Evolutionary conservation across 2,797 vertebrate species (phyloP), one percentile per base, ranked within the genome.

Genomic region (Macropodus opercularis): DNA sequence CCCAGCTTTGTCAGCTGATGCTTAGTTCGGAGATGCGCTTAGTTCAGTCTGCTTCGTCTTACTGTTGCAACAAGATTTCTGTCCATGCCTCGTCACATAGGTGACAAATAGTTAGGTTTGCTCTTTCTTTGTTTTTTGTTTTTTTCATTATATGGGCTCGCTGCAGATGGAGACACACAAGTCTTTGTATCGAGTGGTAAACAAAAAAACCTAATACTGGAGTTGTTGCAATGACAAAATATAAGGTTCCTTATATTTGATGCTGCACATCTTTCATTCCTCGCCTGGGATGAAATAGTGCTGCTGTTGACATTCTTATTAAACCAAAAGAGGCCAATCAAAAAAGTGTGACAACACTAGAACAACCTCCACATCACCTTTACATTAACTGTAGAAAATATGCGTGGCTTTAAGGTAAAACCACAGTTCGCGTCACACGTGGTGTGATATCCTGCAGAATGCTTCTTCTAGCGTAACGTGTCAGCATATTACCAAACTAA

Each of bases 401-500:
- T n/a, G 34, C 34, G 15, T n/a, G 7, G 7, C 6, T 35, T 7
- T 35, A 6, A 18, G 29, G 18, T 27, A 15, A 15, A 44, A 21
- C 29, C 31, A 49, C 21, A 49, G 10, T 43, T 21, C 6, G 6
- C 17, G 17, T 48, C 23, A 18, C 19, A 19, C 15, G n/a, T 31
- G 27, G 15, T 35, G 12, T 21, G 13, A 23, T 3, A 15, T 48
- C 61, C 52, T 2, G 69, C 79, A 72, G 69, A 80, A 74, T 81
- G 70, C 61, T 82, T 68, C 80, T 10, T 62, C 66, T n/a, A 61
- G 40, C 49, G 22, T 29, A 36, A 61, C 57, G 18, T 12, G 6
- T 46, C 69, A 31, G 68, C 34, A 74, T 68, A 79, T 83, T 75
- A 60, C 64, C 67, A 59, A 63, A 57, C 73, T 73, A 80, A 85